Percentiles rank a stretch among this genome's conserved stretches.
Conservation (phyloP, 2,888 invertebrate species). For the Brachyopa scutellaris region DNA sequence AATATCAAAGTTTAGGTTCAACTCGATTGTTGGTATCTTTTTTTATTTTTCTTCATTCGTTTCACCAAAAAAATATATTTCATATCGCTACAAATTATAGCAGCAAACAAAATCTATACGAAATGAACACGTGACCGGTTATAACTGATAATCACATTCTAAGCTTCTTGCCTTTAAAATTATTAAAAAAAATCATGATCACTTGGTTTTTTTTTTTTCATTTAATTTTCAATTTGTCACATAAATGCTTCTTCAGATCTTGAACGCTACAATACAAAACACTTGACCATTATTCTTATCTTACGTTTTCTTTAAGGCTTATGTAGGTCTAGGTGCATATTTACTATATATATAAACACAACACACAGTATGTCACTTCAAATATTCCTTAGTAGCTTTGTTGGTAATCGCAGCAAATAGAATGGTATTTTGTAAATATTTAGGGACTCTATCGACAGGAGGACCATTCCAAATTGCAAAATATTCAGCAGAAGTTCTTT, state of each 20-base stretch:
- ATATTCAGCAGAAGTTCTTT: conserved; percentile 33
- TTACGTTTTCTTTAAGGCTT: conserved; percentile 8
- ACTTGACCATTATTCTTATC: conserved; percentile 10
- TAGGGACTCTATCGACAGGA: conserved; percentile 38
- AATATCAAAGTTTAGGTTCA: no score
- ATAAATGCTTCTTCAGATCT: not conserved
- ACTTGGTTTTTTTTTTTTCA: not conserved
- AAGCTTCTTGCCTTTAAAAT: not conserved
- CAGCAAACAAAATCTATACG: not conserved
- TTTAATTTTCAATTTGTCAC: not conserved
- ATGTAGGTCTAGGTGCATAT: not conserved
- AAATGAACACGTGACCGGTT: conserved; percentile 5
- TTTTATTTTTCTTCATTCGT: no score
- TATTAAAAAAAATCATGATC: not conserved
- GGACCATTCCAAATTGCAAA: conserved; percentile 32
- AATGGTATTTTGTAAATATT: conserved; percentile 51
- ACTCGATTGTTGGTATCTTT: no score
- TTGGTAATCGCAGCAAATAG: conserved; percentile 62
- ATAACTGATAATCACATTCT: not conserved
- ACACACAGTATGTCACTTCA: conserved; percentile 18
- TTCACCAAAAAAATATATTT: not conserved
- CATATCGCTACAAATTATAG: not conserved
- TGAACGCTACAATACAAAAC: not conserved
- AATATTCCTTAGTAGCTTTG: conserved; percentile 46
- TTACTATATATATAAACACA: not conserved